Conservation (phyloP, 2,888 invertebrate species). For the Polylopha cassiicola region DNA sequence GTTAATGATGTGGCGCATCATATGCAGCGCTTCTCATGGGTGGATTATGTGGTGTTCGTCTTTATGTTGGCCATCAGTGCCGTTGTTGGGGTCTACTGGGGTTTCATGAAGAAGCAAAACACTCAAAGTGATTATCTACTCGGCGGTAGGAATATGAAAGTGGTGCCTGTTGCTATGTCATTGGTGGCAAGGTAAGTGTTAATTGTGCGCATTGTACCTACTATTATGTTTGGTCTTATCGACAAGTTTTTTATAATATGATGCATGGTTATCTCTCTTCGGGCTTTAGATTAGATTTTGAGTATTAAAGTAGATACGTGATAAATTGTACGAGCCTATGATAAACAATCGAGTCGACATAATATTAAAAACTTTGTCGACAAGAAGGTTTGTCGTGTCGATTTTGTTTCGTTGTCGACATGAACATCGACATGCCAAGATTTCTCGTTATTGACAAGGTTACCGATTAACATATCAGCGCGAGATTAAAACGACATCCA, state of each 20-base stretch:
- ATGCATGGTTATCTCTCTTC: background rate
- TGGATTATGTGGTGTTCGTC: conserved; percentile 87
- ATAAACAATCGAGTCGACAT: too few relatives aligned
- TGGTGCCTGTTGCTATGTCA: conserved; percentile 89
- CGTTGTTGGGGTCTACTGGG: conserved; percentile 89
- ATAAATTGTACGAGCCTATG: too few relatives aligned
- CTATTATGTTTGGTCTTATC: background rate
- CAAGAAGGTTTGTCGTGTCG: too few relatives aligned
- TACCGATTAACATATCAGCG: too few relatives aligned
- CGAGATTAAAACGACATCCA: too few relatives aligned
- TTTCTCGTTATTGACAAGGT: too few relatives aligned
- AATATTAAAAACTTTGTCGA: too few relatives aligned
- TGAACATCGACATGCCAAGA: too few relatives aligned
- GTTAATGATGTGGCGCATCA: conserved; percentile 68
- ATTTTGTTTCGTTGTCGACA: too few relatives aligned
- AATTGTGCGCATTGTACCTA: background rate
- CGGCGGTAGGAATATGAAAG: conserved; percentile 88
- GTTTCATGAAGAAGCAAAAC: conserved; percentile 81
- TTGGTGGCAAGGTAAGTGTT: conserved; percentile 85
- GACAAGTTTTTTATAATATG: background rate
- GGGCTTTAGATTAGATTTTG: too few relatives aligned
- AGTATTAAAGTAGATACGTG: too few relatives aligned
- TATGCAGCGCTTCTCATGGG: conserved; percentile 82
- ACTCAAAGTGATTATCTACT: conserved; percentile 85
- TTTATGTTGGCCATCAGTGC: conserved; percentile 87